A percentile compares a stretch with the other conserved stretches of the same genome.
phyloP scores from a whole-genome alignment of 1,140 invertebrate genomes.

The Euborellia annulipes region DNA sequence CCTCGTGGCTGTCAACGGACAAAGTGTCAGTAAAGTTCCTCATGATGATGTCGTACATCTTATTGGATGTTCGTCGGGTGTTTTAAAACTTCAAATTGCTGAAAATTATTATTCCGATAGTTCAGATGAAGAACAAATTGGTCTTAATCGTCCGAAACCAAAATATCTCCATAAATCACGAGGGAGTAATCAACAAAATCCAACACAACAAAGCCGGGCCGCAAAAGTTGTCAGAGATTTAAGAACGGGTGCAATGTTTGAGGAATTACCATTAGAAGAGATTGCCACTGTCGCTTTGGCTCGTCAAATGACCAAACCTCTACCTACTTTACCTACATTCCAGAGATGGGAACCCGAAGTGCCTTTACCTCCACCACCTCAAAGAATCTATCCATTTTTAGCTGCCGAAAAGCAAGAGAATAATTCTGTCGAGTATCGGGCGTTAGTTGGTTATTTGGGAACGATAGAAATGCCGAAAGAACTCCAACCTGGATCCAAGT shows the following conservation, averaged over 20 bases:
- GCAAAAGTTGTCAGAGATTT: constrained; percentile 38
- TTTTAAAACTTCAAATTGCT: constrained; percentile 66
- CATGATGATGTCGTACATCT: constrained; percentile 86
- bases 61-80: constrained; percentile 67
- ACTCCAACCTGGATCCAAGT: constrained; percentile 53
- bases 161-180: constrained; percentile 43
- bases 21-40: constrained; percentile 70
- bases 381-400: constrained; percentile 20
- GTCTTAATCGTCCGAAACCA: constrained; percentile 36
- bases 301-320: not conserved
- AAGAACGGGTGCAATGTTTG: constrained; percentile 35
- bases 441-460: constrained; percentile 83
- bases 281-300: not conserved
- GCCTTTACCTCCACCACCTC: constrained; percentile 28
- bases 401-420: constrained; percentile 21
- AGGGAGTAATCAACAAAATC: constrained; percentile 19
- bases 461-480: constrained; percentile 90
- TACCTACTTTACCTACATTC: constrained; percentile 16
- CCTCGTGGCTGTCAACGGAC: constrained; percentile 77
- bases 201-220: constrained; percentile 27
- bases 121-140: constrained; percentile 52
- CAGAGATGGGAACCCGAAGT: constrained; percentile 29
- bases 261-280: constrained; percentile 15
- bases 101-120: constrained; percentile 80
- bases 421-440: constrained; percentile 55